Percentiles rank a stretch among this genome's conserved stretches.
Conservation (phyloP, 2,113 vertebrate genomes). For the Lagopus muta region DNA sequence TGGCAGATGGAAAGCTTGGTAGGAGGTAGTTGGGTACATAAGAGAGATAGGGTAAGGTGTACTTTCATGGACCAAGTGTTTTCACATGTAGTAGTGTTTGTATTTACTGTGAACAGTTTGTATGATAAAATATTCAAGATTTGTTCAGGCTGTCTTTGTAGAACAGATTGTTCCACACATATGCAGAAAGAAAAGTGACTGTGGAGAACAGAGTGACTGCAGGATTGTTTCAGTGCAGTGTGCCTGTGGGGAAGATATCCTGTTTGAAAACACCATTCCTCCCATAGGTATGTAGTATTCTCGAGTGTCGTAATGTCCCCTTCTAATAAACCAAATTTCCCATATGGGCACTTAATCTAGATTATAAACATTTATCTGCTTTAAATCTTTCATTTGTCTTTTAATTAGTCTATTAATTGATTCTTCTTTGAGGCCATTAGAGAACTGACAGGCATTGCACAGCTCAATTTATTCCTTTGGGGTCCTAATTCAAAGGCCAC, state of each 20-base stretch:
- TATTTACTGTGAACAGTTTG: neutral
- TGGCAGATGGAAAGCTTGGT: neutral
- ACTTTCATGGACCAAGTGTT: neutral
- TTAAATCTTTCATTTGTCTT: neutral
- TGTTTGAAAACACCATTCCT: neutral
- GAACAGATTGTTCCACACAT: neutral
- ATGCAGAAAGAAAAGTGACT: neutral
- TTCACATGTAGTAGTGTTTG: neutral
- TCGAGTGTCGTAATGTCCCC: neutral
- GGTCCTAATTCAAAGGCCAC: neutral
- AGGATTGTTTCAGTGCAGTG: neutral
- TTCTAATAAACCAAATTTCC: neutral
- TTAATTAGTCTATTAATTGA: conserved; percentile 35
- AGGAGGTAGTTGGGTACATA: neutral
- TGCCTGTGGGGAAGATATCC: neutral
- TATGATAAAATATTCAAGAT: neutral
- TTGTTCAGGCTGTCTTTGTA: neutral
- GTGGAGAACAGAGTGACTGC: neutral
- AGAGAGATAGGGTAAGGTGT: neutral
- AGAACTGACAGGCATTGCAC: neutral
- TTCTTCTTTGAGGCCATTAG: neutral
- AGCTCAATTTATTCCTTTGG: neutral
- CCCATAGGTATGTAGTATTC: neutral
- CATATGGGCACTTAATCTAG: neutral
- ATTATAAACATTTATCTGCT: neutral